Conservation (phyloP, 1,140 invertebrate species). For the Drosophila busckii region DNA sequence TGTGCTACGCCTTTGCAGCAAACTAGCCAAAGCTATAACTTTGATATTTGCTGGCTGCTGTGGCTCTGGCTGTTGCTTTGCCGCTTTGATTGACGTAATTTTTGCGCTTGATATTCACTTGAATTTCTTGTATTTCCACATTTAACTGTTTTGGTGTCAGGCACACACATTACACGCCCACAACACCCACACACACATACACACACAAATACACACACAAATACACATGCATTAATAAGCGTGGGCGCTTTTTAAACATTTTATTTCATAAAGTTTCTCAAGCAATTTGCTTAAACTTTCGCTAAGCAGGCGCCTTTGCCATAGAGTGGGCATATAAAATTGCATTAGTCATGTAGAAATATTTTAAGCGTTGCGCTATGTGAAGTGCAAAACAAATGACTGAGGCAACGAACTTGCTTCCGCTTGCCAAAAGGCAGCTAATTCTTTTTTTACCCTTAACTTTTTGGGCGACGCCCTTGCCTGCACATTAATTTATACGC, state of each 20-base stretch:
- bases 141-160: constrained; percentile 75
- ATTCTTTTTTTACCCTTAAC: constrained; percentile 4
- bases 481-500: constrained; percentile 60
- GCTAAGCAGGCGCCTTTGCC: constrained; percentile 40
- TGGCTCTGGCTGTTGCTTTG: constrained; percentile 39
- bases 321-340: constrained; percentile 37
- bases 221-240: constrained; percentile 12
- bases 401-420: constrained; percentile 60
- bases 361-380: constrained; percentile 20
- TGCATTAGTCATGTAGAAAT: too few species aligned
- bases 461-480: constrained; percentile 8
- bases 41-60: constrained; percentile 46
- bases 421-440: constrained; percentile 4
- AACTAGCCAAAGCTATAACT: constrained; percentile 48
- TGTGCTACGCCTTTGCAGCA: constrained; percentile 61
- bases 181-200: constrained; percentile 35
- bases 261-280: constrained; percentile 52
- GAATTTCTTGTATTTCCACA: constrained; percentile 76
- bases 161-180: constrained; percentile 63
- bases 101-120: constrained; percentile 74
- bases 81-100: constrained; percentile 74
- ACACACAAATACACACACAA: constrained; percentile 16
- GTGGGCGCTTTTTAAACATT: constrained; percentile 48
- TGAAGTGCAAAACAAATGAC: constrained; percentile 38
- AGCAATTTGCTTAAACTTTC: constrained; percentile 54